phyloP scores from a whole-genome alignment of 1,140 invertebrate species.

The Camponotus vicinus region DNA sequence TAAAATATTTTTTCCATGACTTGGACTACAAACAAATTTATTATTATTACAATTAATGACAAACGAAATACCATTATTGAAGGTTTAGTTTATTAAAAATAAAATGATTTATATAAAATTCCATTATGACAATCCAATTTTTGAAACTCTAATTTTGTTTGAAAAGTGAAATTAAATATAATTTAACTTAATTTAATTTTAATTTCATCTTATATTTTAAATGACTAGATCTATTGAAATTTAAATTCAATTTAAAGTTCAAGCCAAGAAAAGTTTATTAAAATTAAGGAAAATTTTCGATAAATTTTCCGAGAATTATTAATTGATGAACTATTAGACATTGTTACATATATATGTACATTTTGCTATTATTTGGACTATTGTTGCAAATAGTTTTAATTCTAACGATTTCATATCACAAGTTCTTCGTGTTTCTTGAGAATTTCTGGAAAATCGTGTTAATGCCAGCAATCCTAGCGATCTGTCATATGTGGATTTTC shows the following conservation, averaged over 20 bases:
- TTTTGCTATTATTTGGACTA: background rate
- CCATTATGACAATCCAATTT: background rate
- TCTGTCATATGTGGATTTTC: conserved; percentile 55
- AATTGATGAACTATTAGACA: conserved; percentile 7
- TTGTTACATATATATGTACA: background rate
- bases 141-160: background rate
- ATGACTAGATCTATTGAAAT: conserved; percentile 8
- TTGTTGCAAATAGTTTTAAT: background rate
- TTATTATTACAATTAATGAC: too few relatives aligned
- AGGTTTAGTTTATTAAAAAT: too few relatives aligned
- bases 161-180: background rate
- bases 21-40: too few relatives aligned
- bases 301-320: background rate
- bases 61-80: too few relatives aligned
- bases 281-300: too few relatives aligned
- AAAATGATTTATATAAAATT: too few relatives aligned
- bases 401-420: conserved; percentile 1
- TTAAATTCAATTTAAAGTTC: background rate
- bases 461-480: conserved; percentile 36
- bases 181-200: background rate
- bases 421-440: background rate
- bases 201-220: background rate
- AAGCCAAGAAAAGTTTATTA: background rate
- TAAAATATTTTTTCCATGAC: too few relatives aligned
- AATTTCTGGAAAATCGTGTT: conserved; percentile 37